Conservation (phyloP, 2,113 vertebrate genomes). For the Cheilinus undulatus region DNA sequence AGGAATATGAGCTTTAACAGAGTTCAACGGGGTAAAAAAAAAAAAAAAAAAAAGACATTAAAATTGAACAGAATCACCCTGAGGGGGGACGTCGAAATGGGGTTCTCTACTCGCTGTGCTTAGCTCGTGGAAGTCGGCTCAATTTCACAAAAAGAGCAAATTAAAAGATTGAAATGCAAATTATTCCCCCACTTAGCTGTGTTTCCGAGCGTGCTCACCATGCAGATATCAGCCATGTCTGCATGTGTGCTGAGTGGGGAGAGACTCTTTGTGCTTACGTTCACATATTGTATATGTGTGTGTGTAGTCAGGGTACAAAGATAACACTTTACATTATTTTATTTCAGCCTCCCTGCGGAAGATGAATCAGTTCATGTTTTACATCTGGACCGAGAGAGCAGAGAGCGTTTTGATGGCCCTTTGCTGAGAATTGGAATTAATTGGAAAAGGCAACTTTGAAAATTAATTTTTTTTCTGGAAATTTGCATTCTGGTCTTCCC, state of each 20-base stretch:
- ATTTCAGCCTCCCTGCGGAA: constrained; percentile 31
- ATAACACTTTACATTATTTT: constrained; percentile 25
- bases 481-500: background rate
- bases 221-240: constrained; percentile 32
- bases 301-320: constrained; percentile 6
- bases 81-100: constrained; percentile 37
- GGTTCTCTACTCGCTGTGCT: constrained; percentile 36
- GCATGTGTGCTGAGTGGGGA: constrained; percentile 4
- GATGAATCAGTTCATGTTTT: constrained; percentile 23
- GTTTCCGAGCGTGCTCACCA: constrained; percentile 31
- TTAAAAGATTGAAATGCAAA: constrained; percentile 72
- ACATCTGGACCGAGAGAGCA: constrained; percentile 4
- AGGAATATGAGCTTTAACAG: constrained; percentile 43
- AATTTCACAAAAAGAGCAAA: constrained; percentile 66
- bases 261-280: constrained; percentile 16
- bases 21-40: constrained; percentile 31
- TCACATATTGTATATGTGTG: background rate
- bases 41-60: constrained; percentile 31
- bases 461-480: constrained; percentile 1
- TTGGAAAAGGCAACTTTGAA: constrained; percentile 36
- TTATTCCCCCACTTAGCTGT: constrained; percentile 52
- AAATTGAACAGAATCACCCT: constrained; percentile 52
- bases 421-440: constrained; percentile 15
- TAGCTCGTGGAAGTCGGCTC: constrained; percentile 50
- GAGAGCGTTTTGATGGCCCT: background rate